A percentile compares a stretch with the other conserved stretches of the same genome.
phyloP scores from a whole-genome alignment of 1,140 invertebrate species.

The Neodiprion fabricii region DNA sequence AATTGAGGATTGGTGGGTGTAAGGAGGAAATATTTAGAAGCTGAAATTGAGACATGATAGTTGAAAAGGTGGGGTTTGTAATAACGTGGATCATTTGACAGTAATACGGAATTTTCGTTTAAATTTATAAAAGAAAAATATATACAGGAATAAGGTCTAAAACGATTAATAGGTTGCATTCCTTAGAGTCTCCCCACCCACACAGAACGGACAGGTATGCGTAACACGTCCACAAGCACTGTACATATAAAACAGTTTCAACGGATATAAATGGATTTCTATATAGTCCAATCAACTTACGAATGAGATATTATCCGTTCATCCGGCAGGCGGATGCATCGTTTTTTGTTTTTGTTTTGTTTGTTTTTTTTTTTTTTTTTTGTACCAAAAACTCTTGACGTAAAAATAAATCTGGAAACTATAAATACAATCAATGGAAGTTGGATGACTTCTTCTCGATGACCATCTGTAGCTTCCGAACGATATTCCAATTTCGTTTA shows the following conservation, averaged over 20 bases:
- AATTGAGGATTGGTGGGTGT: no score
- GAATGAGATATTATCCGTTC: constrained; percentile 21
- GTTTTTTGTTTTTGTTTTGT: neutral
- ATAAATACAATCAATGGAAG: constrained; percentile 51
- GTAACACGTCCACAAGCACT: constrained; percentile 2
- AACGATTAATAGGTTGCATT: neutral
- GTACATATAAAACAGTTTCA: neutral
- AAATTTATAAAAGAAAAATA: neutral
- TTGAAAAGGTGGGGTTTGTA: no score
- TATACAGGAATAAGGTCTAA: neutral
- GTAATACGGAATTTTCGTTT: no score
- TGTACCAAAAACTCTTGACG: constrained; percentile 23
- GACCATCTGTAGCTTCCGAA: constrained; percentile 38
- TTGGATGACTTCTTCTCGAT: constrained; percentile 39
- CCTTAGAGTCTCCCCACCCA: neutral
- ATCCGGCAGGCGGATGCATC: constrained; percentile 33
- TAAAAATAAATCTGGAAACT: constrained; percentile 48
- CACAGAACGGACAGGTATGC: constrained; percentile 1
- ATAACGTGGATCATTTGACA: no score
- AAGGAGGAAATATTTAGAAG: no score
- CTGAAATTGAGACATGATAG: no score
- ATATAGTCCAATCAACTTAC: neutral
- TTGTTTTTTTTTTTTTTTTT: constrained; percentile 21
- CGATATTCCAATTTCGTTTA: neutral
- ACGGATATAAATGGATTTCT: neutral